phyloP scores from a whole-genome alignment of 2,797 vertebrate genomes.

The Hozukius guyotensis region DNA sequence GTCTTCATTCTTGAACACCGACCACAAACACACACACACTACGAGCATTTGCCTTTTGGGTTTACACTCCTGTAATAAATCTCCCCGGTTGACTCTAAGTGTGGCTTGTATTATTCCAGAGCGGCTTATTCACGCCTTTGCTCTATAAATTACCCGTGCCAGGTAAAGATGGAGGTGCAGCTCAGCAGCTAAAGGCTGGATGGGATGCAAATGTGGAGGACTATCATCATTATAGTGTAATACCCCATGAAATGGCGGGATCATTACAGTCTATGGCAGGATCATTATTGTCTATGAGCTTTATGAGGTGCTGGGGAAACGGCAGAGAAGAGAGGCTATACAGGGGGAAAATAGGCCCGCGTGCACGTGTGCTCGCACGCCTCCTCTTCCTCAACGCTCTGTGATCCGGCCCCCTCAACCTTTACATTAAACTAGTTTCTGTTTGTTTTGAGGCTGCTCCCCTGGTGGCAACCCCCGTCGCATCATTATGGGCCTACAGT shows the following conservation, averaged over 20 bases:
- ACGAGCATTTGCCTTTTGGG: slow-evolving; percentile 73
- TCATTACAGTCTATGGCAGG: slow-evolving; percentile 93
- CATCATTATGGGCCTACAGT: slow-evolving; percentile 52
- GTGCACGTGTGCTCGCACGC: not conserved
- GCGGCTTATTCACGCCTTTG: slow-evolving; percentile 84
- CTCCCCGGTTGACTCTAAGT: slow-evolving; percentile 89
- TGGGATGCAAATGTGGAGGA: slow-evolving; percentile 95
- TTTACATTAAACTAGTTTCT: slow-evolving; percentile 67
- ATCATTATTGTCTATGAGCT: slow-evolving; percentile 92
- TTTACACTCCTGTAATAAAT: slow-evolving; percentile 82
- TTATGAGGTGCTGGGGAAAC: slow-evolving; percentile 91
- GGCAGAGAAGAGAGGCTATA: slow-evolving; percentile 78
- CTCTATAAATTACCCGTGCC: slow-evolving; percentile 93
- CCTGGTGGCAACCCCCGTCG: slow-evolving; percentile 52
- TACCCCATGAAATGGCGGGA: slow-evolving; percentile 98
- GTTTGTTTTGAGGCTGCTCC: slow-evolving; percentile 76
- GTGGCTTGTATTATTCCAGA: slow-evolving; percentile 90
- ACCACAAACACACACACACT: slow-evolving; percentile 33
- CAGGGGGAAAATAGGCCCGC: slow-evolving; percentile 22
- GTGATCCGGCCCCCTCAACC: slow-evolving; percentile 57
- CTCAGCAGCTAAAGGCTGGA: slow-evolving; percentile 90
- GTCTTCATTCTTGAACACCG: slow-evolving; percentile 77
- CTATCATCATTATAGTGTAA: slow-evolving; percentile 99
- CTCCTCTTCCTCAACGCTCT: slow-evolving; percentile 32
- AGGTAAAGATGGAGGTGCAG: slow-evolving; percentile 92